Base-by-base conservation (phyloP, 2,888 invertebrate genomes). In the Dexiosoma caninum region DNA sequence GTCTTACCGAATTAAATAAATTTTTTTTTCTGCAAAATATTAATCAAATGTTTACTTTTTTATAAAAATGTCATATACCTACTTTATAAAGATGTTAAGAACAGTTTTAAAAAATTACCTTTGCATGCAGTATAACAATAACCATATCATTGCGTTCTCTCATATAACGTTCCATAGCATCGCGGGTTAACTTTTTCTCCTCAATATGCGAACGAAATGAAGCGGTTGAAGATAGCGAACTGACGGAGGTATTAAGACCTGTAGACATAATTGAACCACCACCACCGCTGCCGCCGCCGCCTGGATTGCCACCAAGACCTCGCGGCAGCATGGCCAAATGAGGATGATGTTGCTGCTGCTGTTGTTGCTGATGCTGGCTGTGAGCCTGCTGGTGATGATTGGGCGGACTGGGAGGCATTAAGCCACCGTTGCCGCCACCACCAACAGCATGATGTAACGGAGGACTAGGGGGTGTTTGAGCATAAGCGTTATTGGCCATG, bases 101-200 rank as follows among this genome's bases (percentile, higher is more conserved):
- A n/a, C n/a, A n/a, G n/a, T n/a, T n/a, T n/a, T n/a, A n/a, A n/a
- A n/a, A n/a, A n/a, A n/a, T 85, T 85, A 90, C 90, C 93, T 99
- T 99, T 57, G 99, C 99, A 91, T 99, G 99, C 72, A 99, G 92
- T 86, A 99, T 98, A 64, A 98, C 97, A 77, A 99, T 95, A 21
- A 97, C 95, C 96, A 98, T 97, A 90, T 98, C 98, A 85, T 96
- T 96, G 85, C 97, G 93, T 88, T 98, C 98, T 72, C 97, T 93
- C 85, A 99, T 92, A 90, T 99, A 99, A 74, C 97, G 94, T 90
- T 97, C 96, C 99, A 99, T 99, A 42, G 97, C 90, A 75, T 90
- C 90, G 53, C 90, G 87, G 67, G 89, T 88, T 67, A 90, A 82
- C 75, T 90, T 89, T 87, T 96, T 95, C 89, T 97, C 96, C 89